These are phyloP conservation scores for Drosophila mimica DNA, from an alignment of 2,888 invertebrate species.

Conservation along the genomic window DNA sequence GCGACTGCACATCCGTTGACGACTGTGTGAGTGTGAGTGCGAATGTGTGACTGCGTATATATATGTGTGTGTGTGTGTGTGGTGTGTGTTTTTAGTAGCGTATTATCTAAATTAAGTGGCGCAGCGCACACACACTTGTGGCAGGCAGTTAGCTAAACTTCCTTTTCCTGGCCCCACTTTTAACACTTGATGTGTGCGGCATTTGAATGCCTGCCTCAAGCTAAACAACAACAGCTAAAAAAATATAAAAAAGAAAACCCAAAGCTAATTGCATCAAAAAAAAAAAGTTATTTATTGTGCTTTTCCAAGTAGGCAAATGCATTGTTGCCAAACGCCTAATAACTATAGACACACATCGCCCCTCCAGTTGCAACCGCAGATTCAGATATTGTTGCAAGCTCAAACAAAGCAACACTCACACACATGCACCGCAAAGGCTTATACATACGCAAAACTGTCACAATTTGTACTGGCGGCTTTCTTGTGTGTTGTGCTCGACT, in stretches of 20 bases:
- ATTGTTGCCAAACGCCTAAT: conserved; percentile 70
- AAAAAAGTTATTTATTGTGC: conserved; percentile 26
- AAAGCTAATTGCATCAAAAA: conserved; percentile 70
- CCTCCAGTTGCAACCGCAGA: conserved; percentile 19
- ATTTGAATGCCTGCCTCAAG: conserved; percentile 66
- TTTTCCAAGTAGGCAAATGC: conserved; percentile 52
- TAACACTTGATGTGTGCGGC: conserved; percentile 35
- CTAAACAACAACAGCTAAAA: conserved; percentile 51
- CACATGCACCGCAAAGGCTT: not conserved
- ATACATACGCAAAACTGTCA: conserved; percentile 21
- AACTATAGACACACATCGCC: conserved; percentile 50
- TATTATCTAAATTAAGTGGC: conserved; percentile 78
- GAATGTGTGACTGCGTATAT: conserved; percentile 6
- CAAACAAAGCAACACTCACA: conserved; percentile 41
- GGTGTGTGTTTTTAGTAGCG: conserved; percentile 32
- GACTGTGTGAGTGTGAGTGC: conserved; percentile 41
- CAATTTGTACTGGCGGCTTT: conserved; percentile 53
- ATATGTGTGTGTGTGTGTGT: conserved; percentile 10
- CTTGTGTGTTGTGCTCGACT: conserved; percentile 40
- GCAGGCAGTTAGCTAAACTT: conserved; percentile 67
- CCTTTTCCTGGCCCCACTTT: conserved; percentile 68
- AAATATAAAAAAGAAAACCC: conserved; percentile 24
- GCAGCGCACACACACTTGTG: conserved; percentile 57
- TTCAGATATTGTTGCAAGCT: conserved; percentile 37
- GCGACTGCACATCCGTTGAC: conserved; percentile 65